Percentiles rank a stretch among this genome's conserved stretches.
These are phyloP conservation scores for Lampropteryx suffumata DNA, from an alignment of 2,888 invertebrate genomes.

Conservation along the genomic window DNA sequence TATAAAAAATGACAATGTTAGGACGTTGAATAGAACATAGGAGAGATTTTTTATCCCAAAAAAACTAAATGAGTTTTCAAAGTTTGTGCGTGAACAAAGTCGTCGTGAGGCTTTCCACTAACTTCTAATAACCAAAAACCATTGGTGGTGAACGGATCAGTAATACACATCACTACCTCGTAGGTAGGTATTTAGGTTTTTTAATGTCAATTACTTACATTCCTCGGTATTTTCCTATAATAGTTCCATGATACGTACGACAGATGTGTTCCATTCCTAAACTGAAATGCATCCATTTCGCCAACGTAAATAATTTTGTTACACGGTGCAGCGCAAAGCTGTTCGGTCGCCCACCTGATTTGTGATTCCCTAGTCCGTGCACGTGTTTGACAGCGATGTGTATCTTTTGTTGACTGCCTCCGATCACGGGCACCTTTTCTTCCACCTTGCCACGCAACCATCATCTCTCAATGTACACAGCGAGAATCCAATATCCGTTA, in stretches of 20 bases:
- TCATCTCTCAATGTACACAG: conserved; percentile 45
- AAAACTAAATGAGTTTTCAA: no score
- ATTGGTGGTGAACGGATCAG: no score
- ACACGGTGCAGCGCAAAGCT: conserved; percentile 44
- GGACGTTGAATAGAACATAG: no score
- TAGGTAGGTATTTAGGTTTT: no score
- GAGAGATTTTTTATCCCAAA: no score
- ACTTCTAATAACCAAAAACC: no score
- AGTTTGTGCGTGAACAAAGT: no score
- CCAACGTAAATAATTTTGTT: conserved; percentile 53
- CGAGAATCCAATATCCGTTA: conserved; percentile 48
- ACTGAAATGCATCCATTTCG: conserved; percentile 26
- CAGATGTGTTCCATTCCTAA: conserved; percentile 25
- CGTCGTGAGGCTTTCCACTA: no score
- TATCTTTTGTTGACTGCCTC: conserved; percentile 62
- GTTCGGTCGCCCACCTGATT: conserved; percentile 63
- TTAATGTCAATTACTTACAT: no score
- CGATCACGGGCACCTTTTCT: conserved; percentile 57
- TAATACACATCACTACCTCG: no score
- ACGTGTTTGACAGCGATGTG: conserved; percentile 72
- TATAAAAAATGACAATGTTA: no score
- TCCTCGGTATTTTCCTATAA: conserved; percentile 6
- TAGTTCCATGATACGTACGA: conserved; percentile 6
- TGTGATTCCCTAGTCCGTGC: conserved; percentile 63
- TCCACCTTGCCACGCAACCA: conserved; percentile 49